Evolutionary conservation across 2,113 vertebrate species (phyloP).

Genomic region (Hemichromis elongatus): DNA sequence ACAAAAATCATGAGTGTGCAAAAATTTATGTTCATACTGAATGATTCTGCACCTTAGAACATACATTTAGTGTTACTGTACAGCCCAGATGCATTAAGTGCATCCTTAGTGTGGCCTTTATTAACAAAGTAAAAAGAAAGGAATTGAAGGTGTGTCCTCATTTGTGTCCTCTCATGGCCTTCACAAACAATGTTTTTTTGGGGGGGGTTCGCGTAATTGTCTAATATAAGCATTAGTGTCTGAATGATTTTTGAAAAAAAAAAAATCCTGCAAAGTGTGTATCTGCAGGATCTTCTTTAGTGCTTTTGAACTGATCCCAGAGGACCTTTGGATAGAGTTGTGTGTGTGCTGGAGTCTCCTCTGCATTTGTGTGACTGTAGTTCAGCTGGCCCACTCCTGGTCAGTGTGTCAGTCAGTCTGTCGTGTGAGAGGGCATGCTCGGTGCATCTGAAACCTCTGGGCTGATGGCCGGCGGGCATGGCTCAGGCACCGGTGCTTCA

Average conservation of each 20-base stretch:
- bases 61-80: neutral
- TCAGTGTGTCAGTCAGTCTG: constrained; percentile 49
- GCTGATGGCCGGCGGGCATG: constrained; percentile 33
- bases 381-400: constrained; percentile 15
- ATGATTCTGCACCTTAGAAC: neutral
- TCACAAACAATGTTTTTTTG: neutral
- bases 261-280: neutral
- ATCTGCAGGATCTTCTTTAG: neutral
- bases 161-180: neutral
- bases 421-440: constrained; percentile 44
- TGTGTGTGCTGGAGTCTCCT: neutral
- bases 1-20: neutral
- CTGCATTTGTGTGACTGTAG: neutral
- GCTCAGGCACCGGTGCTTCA: constrained; percentile 51
- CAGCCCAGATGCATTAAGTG: neutral
- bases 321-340: neutral
- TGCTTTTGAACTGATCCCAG: neutral
- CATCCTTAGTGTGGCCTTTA: neutral
- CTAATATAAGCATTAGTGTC: neutral
- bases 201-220: neutral
- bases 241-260: neutral
- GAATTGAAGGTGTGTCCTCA: neutral
- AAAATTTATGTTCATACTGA: neutral
- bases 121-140: neutral
- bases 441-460: constrained; percentile 49